A percentile compares a stretch with the other conserved stretches of the same genome.
These are phyloP conservation scores for Parnassius apollo DNA, from an alignment of 2,888 invertebrate genomes.

Conservation along the genomic window DNA sequence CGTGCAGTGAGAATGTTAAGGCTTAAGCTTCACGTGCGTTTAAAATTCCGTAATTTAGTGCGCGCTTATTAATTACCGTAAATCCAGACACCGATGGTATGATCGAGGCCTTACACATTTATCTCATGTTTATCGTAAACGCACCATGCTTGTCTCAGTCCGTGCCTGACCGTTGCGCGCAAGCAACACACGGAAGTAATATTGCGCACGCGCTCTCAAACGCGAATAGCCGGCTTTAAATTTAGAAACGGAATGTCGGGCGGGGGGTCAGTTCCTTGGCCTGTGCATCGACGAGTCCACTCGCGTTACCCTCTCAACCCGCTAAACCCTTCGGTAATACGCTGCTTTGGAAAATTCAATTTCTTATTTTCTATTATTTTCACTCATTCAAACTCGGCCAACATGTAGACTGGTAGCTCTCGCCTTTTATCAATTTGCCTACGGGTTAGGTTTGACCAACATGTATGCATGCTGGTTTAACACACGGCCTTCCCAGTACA, in stretches of 20 bases:
- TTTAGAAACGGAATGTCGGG: constrained; percentile 79
- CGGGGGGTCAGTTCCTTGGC: constrained; percentile 87
- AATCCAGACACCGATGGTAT: constrained; percentile 9
- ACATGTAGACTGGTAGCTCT: no score
- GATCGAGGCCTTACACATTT: constrained; percentile 17
- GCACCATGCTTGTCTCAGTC: constrained; percentile 69
- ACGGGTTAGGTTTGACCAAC: no score
- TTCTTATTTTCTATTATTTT: no score
- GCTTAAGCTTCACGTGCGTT: constrained; percentile 1
- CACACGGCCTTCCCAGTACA: constrained; percentile 51
- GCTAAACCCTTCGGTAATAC: constrained; percentile 69
- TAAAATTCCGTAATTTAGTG: background rate
- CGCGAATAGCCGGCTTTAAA: constrained; percentile 79
- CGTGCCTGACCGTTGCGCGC: constrained; percentile 73
- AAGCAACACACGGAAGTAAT: constrained; percentile 44
- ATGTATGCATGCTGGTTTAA: constrained; percentile 15
- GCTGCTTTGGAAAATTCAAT: constrained; percentile 46
- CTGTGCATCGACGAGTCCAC: constrained; percentile 83
- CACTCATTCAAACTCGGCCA: no score
- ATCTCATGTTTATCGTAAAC: constrained; percentile 64
- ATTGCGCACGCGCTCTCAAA: constrained; percentile 61
- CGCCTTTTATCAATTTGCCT: no score
- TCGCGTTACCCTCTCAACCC: constrained; percentile 67
- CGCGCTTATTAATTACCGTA: constrained; percentile 8
- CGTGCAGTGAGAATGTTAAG: constrained; percentile 73